These are phyloP conservation scores for Mus caroli DNA, from an alignment of 2,797 vertebrate species.

Conservation along the genomic window DNA sequence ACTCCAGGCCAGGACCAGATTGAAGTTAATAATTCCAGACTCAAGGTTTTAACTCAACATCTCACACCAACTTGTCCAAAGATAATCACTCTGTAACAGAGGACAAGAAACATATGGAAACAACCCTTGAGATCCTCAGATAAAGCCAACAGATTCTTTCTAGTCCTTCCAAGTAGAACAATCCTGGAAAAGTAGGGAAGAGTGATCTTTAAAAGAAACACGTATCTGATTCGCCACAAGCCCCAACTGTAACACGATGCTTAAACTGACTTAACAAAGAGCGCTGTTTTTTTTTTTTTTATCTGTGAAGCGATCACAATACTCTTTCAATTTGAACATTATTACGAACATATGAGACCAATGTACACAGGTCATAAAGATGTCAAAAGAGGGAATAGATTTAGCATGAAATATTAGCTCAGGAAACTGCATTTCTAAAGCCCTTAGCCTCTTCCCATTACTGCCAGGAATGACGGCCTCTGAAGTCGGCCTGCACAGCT, in stretches of 20 bases:
- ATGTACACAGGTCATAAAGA: slow-evolving; percentile 75
- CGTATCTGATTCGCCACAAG: slow-evolving; percentile 67
- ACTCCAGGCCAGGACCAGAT: slow-evolving; percentile 12
- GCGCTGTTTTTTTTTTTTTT: slow-evolving; percentile 63
- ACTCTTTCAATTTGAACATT: slow-evolving; percentile 78
- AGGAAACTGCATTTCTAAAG: slow-evolving; percentile 77
- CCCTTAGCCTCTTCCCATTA: slow-evolving; percentile 66
- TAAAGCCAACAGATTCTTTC: slow-evolving; percentile 51
- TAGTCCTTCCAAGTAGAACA: slow-evolving; percentile 54
- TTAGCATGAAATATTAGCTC: slow-evolving; percentile 77
- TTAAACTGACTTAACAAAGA: slow-evolving; percentile 73
- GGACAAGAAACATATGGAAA: slow-evolving; percentile 55
- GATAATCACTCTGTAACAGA: slow-evolving; percentile 51
- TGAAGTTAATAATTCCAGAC: slow-evolving; percentile 29
- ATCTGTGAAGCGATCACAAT: slow-evolving; percentile 31
- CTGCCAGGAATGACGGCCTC: slow-evolving; percentile 60
- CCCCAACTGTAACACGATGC: slow-evolving; percentile 60
- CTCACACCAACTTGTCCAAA: slow-evolving; percentile 55
- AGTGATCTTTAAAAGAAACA: slow-evolving; percentile 47
- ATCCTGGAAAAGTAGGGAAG: slow-evolving; percentile 49
- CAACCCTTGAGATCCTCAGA: slow-evolving; percentile 18
- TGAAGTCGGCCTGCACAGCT: background rate
- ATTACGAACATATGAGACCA: slow-evolving; percentile 71
- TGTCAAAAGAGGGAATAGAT: slow-evolving; percentile 75
- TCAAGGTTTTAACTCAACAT: slow-evolving; percentile 2